Conservation (phyloP, 2,888 invertebrate genomes). For the Hanleya hanleyi region DNA sequence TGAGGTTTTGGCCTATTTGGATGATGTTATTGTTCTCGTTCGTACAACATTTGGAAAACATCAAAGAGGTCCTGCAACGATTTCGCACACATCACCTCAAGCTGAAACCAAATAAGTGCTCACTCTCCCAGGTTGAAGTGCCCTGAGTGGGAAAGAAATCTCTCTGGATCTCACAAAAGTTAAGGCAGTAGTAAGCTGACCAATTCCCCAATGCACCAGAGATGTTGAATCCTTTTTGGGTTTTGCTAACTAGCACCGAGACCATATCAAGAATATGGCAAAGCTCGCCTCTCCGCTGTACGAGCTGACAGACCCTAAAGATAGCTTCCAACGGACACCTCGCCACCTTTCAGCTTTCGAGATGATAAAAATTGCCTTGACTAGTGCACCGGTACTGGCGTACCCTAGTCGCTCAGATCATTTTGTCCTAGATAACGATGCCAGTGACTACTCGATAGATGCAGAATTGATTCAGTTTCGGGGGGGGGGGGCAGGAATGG, state of each 20-base stretch:
- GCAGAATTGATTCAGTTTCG: not conserved
- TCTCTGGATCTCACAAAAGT: too few relatives aligned
- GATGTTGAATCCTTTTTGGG: slow-evolving; percentile 27
- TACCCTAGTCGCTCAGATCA: too few relatives aligned
- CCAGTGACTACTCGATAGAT: not conserved
- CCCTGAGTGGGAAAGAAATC: too few relatives aligned
- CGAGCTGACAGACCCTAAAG: slow-evolving; percentile 2
- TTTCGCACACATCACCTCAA: too few relatives aligned
- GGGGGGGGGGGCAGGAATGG: not conserved
- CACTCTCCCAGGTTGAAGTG: too few relatives aligned
- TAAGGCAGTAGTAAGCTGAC: not conserved
- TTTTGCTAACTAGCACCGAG: not conserved
- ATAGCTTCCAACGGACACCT: slow-evolving; percentile 3
- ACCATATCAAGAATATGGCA: not conserved
- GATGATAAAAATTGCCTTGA: too few relatives aligned
- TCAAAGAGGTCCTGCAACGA: too few relatives aligned
- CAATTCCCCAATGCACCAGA: too few relatives aligned
- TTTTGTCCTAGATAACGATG: not conserved
- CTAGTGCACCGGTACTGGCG: too few relatives aligned
- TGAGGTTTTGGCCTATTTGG: too few relatives aligned
- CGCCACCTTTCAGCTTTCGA: not conserved
- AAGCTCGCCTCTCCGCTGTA: slow-evolving; percentile 15
- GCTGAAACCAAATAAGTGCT: too few relatives aligned
- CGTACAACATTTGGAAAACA: slow-evolving; percentile 27
- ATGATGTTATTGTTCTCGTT: slow-evolving; percentile 43